Conservation (phyloP, 2,113 vertebrate species). For the Prunella himalayana region DNA sequence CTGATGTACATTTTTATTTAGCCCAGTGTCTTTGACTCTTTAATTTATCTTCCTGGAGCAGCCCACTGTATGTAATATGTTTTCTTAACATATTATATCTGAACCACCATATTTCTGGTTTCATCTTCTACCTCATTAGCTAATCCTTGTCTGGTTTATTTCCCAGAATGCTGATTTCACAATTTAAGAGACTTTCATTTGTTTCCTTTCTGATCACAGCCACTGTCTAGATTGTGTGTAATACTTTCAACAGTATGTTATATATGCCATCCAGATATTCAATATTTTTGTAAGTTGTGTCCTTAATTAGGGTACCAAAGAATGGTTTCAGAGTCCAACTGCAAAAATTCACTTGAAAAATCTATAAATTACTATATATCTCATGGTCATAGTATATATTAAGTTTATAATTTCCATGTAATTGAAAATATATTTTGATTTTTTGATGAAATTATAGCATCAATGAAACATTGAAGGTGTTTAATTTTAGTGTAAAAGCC, state of each 20-base stretch:
- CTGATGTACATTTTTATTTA: neutral
- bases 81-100: neutral
- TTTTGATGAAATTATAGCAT: neutral
- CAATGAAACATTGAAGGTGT: neutral
- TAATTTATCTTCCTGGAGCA: neutral
- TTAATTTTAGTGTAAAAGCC: neutral
- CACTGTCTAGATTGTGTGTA: neutral
- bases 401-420: neutral
- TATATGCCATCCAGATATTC: neutral
- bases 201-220: neutral
- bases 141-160: neutral
- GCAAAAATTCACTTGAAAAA: neutral
- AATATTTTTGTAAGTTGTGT: accelerated
- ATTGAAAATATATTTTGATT: neutral
- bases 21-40: neutral
- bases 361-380: neutral
- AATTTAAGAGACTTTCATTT: neutral
- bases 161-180: neutral
- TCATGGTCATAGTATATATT: neutral
- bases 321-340: neutral
- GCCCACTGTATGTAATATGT: neutral
- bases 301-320: neutral
- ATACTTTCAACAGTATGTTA: neutral
- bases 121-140: neutral
- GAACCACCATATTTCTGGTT: neutral